Base-by-base conservation (phyloP, 2,888 invertebrate genomes). In the Drosophila ezoana region DNA sequence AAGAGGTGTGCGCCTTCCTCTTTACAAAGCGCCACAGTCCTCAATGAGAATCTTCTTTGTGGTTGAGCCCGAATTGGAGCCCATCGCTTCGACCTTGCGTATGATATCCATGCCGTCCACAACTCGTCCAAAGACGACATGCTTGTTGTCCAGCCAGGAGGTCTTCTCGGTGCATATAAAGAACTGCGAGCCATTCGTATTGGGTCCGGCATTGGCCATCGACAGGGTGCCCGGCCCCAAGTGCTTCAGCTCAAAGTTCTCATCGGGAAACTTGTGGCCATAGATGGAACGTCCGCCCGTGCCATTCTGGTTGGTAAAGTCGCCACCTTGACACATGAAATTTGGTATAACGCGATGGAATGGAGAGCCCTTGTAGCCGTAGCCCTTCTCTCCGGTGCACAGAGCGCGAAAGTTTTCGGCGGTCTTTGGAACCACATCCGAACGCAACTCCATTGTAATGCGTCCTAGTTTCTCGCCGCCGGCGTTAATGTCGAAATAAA, bases 311-410 rank as follows among this genome's bases (percentile, higher is more conserved):
- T 96, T 96, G 82, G 98, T 98, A 91, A 98, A 98, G 92, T 98
- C 98, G 79, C 98, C 97, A 53, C 97, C 98, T 94, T 98, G 98
- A 93, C 97, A 96, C 98, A 98, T 98, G 94, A 98, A 98, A 93
- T 97, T 97, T 78, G 98, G 98, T 92, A 98, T 98, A 85, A 98
- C 96, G 78, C 98, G 96, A 93, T 98, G 98, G 95, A 98, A 98
- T 80, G 95, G 96, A 92, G 96, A 97, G 79, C 96, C 96, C 93
- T 97, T 97, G 94, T 96, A 98, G 52, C 98, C 98, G 90, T 96
- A 97, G 70, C 98, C 98, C 92, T 96, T 97, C 92, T 98, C 98
- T 37, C 97, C 98, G 41, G 98, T 98, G 93, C 99, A 99, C 44
- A 99, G 94, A 14, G 97, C 96, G 58, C 98, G 96, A 95, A 99